These are phyloP conservation scores for Drosophila sulfurigaster DNA, from an alignment of 1,140 invertebrate species.

Conservation along the genomic window DNA sequence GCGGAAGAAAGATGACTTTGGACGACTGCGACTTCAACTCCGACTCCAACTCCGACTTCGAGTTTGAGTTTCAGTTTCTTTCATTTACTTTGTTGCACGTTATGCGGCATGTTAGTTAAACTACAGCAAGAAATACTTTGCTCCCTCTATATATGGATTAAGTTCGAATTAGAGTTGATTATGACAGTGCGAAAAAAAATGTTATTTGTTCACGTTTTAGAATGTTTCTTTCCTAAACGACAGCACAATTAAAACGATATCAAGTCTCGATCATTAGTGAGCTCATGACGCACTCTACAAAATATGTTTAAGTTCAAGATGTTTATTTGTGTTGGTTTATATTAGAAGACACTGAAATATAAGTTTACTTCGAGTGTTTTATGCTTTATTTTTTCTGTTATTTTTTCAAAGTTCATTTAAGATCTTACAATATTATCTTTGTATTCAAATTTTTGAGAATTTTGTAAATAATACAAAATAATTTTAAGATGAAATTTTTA, in stretches of 20 bases:
- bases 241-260: constrained; percentile 51
- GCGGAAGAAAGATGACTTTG: constrained; percentile 70
- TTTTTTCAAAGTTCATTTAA: no score
- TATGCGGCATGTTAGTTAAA: constrained; percentile 28
- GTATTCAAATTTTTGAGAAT: no score
- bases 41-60: background rate
- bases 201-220: constrained; percentile 43
- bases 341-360: background rate
- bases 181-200: constrained; percentile 41
- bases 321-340: background rate
- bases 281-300: background rate
- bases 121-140: background rate
- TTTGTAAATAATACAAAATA: no score
- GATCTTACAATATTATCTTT: no score
- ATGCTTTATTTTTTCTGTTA: no score
- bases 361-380: background rate
- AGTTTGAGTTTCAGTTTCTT: constrained; percentile 42
- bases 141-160: constrained; percentile 10
- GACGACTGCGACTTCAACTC: background rate
- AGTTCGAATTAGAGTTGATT: constrained; percentile 31
- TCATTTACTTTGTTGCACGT: constrained; percentile 50
- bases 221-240: constrained; percentile 33
- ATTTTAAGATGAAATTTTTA: no score
- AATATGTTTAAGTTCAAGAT: constrained; percentile 7
- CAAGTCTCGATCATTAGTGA: constrained; percentile 39